phyloP scores from a whole-genome alignment of 2,888 invertebrate genomes.

The Drosophila paramelanica region DNA sequence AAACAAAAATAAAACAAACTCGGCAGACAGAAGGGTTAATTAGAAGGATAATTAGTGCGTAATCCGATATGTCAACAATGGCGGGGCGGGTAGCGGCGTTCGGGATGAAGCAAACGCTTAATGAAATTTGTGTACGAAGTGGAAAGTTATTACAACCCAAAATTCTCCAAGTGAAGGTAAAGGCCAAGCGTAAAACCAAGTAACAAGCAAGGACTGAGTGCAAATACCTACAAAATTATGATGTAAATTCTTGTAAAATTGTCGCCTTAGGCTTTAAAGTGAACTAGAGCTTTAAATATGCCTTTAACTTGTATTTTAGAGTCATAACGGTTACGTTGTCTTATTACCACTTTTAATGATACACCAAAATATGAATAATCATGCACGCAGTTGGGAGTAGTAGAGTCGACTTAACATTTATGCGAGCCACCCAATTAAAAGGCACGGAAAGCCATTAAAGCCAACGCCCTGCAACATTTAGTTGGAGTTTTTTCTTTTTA shows the following conservation, averaged over 20 bases:
- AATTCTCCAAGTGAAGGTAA: background rate
- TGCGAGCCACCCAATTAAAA: slow-evolving; percentile 79
- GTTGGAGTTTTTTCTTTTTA: background rate
- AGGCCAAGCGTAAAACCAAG: background rate
- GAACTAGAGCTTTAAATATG: background rate
- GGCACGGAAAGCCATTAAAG: slow-evolving; percentile 74
- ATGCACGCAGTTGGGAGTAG: slow-evolving; percentile 42
- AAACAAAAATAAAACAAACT: slow-evolving; percentile 48
- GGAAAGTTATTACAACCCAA: slow-evolving; percentile 43
- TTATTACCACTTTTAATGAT: slow-evolving; percentile 50
- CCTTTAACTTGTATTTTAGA: slow-evolving; percentile 10
- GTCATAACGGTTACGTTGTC: slow-evolving; percentile 16
- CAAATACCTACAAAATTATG: slow-evolving; percentile 71
- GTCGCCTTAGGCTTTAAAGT: slow-evolving; percentile 19
- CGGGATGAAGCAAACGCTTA: slow-evolving; percentile 28
- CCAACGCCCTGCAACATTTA: slow-evolving; percentile 29
- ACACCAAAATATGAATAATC: slow-evolving; percentile 65
- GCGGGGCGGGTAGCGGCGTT: slow-evolving; percentile 9
- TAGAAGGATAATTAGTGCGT: slow-evolving; percentile 84
- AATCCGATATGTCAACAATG: slow-evolving; percentile 83
- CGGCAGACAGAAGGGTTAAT: slow-evolving; percentile 79
- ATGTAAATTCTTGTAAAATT: slow-evolving; percentile 47
- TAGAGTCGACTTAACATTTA: slow-evolving; percentile 38
- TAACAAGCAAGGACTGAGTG: slow-evolving; percentile 18
- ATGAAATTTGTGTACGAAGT: slow-evolving; percentile 61